Conservation (phyloP, 2,797 vertebrate genomes). For the Oreochromis grahami region DNA sequence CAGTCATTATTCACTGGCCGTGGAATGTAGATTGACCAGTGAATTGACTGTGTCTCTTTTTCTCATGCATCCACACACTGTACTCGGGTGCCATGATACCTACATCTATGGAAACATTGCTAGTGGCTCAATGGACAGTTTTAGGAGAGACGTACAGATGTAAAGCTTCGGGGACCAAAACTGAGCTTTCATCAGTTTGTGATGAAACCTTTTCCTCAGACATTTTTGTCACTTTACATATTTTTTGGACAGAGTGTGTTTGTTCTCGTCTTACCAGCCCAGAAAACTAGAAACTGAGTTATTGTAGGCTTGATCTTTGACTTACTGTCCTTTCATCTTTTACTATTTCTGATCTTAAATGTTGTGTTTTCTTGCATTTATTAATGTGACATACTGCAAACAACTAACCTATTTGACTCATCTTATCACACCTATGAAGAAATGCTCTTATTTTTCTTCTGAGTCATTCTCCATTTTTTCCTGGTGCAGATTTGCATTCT, state of each 20-base stretch:
- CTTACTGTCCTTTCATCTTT: neutral
- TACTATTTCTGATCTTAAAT: neutral
- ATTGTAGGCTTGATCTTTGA: neutral
- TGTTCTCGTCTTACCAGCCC: fast-evolving
- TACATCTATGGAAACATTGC: neutral
- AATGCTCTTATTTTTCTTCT: neutral
- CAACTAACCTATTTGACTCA: neutral
- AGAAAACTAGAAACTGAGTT: fast-evolving
- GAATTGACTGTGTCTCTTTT: fast-evolving
- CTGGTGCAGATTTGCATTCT: neutral
- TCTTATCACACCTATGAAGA: neutral
- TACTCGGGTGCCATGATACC: fast-evolving
- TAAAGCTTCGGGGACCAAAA: neutral
- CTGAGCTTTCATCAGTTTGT: neutral
- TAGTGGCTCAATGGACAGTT: neutral
- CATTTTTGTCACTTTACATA: neutral
- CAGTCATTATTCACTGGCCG: fast-evolving
- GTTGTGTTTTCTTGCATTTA: neutral
- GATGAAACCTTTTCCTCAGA: neutral
- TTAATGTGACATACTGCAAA: neutral
- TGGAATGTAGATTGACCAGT: neutral
- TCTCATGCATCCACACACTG: neutral
- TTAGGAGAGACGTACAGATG: fast-evolving
- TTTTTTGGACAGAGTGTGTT: neutral
- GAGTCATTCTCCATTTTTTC: neutral